A percentile compares a stretch with the other conserved stretches of the same genome.
These are phyloP conservation scores for Cantharis flavilabris DNA, from an alignment of 2,888 invertebrate species.

Conservation along the genomic window DNA sequence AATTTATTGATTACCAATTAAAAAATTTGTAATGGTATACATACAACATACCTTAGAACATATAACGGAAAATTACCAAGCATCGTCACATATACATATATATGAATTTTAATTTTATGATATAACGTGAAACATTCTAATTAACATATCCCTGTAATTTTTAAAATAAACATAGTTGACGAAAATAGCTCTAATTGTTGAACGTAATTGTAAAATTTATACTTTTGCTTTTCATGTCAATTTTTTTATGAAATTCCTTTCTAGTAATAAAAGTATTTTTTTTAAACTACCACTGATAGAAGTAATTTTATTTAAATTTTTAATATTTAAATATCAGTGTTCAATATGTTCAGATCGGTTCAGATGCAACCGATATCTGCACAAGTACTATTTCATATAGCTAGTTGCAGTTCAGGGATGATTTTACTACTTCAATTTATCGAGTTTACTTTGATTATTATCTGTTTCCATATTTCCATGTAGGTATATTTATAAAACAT, in stretches of 20 bases:
- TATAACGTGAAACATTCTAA: neutral
- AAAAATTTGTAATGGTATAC: neutral
- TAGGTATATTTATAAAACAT: too few relatives aligned
- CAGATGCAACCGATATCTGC: too few relatives aligned
- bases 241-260: neutral
- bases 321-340: too few relatives aligned
- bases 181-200: neutral
- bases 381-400: too few relatives aligned
- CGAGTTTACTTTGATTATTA: too few relatives aligned
- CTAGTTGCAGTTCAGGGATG: too few relatives aligned
- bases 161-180: neutral
- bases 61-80: neutral
- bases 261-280: too few relatives aligned
- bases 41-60: neutral
- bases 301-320: too few relatives aligned
- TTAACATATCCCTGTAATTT: neutral
- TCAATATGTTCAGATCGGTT: too few relatives aligned
- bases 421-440: too few relatives aligned
- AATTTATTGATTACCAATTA: neutral
- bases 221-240: neutral
- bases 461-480: too few relatives aligned
- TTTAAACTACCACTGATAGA: neutral
- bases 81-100: neutral
- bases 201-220: neutral
- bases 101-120: neutral